Percentiles rank a stretch among this genome's conserved stretches.
phyloP scores from a whole-genome alignment of 37 sponge, comb jelly and placozoan genomes.

The Axinella damicornis region DNA sequence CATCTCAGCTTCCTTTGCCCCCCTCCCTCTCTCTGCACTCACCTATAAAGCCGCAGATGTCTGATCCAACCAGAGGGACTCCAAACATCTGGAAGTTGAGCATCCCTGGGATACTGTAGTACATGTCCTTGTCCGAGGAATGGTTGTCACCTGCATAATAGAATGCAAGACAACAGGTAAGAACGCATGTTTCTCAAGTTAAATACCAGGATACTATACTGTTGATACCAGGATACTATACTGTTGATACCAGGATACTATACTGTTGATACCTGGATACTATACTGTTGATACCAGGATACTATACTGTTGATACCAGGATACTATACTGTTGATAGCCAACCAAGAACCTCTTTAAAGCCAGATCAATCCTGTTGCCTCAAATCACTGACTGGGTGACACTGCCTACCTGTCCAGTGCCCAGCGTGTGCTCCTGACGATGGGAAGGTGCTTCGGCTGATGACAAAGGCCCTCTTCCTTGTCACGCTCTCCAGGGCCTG shows the following conservation, averaged over 20 bases:
- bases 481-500: slow-evolving; percentile 56
- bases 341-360: no score
- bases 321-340: no score
- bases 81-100: slow-evolving; percentile 94
- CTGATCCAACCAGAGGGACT: slow-evolving; percentile 89
- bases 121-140: slow-evolving; percentile 77
- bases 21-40: not conserved
- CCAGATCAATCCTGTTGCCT: no score
- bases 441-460: slow-evolving; percentile 88
- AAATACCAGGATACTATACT: no score
- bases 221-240: no score
- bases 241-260: no score
- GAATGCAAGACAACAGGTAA: not conserved
- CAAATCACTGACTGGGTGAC: no score
- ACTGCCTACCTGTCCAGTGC: slow-evolving; percentile 88
- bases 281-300: no score
- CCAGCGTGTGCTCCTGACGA: slow-evolving; percentile 84
- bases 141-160: slow-evolving; percentile 84
- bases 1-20: no score
- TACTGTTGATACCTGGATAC: no score
- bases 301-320: no score
- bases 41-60: slow-evolving; percentile 91
- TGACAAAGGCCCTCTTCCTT: slow-evolving; percentile 75
- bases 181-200: no score
- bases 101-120: slow-evolving; percentile 84